Percentiles rank a stretch among this genome's conserved stretches.
Conservation (phyloP, 2,113 vertebrate genomes). For the Leptodactylus fuscus region DNA sequence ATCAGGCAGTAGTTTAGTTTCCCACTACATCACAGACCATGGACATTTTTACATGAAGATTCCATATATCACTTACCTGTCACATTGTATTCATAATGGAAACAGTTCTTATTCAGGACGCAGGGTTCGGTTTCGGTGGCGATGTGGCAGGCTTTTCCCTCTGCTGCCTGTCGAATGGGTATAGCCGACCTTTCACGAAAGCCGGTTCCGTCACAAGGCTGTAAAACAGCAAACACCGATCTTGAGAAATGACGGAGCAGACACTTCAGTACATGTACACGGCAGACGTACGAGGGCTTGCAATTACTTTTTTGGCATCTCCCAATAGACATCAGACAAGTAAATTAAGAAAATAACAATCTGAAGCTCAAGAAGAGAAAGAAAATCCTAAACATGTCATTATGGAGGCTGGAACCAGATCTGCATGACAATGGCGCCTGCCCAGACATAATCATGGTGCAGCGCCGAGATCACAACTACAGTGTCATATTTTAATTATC, state of each 20-base stretch:
- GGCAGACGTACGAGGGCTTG: background rate
- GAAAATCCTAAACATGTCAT: conserved; percentile 48
- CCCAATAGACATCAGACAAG: conserved; percentile 21
- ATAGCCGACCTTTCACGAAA: conserved; percentile 81
- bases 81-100: conserved; percentile 96
- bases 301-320: conserved; percentile 6
- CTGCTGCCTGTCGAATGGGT: conserved; percentile 80
- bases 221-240: conserved; percentile 61
- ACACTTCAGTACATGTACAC: background rate
- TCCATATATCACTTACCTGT: conserved; percentile 80
- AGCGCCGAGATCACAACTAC: conserved; percentile 9
- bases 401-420: background rate
- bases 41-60: background rate
- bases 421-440: conserved; percentile 43
- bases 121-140: conserved; percentile 83
- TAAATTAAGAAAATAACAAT: conserved; percentile 45
- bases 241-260: background rate
- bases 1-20: no score
- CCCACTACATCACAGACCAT: background rate
- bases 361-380: conserved; percentile 4
- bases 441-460: background rate
- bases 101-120: conserved; percentile 92
- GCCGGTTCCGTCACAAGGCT: conserved; percentile 87
- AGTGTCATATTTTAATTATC: conserved; percentile 29
- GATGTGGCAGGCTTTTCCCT: conserved; percentile 84